Base-by-base conservation (phyloP, 2,113 vertebrate genomes). In the Chaetops frenatus region DNA sequence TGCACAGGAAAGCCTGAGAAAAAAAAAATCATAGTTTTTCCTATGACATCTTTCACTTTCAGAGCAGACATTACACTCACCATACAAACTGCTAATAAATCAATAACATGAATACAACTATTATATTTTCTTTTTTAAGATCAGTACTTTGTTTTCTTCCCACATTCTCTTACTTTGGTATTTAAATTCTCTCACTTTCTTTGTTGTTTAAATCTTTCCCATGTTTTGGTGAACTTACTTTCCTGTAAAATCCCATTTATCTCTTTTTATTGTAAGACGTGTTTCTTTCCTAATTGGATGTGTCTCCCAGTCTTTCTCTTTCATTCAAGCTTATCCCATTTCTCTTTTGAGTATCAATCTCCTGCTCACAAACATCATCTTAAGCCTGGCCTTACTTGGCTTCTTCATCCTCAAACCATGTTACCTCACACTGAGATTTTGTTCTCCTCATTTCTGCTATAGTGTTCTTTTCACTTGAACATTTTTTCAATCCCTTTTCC, bases 1-100 rank as follows among this genome's bases (percentile, higher is more conserved):
- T 96, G 90, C 36, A 66, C 78, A 96, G 92, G 92, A 95, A 95
- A 88, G 81, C 29, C 64, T 80, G 36, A 31, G 15, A 5, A 53
- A 83, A 88, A 87, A 89, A 91, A 72, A 71, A 77, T 35, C 10
- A 9, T 36, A 10, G 12, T 69, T 93, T 96, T 95, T 66, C 42
- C 84, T 88, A 50, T 24, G 84, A 82, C 80, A 36, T 86, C 84
- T 64, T 92, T 88, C 64, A 86, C 81, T 92, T 90, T 94, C 60
- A 78, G 51, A 94, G 29, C 36, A 77, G 57, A 78, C 17, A 86
- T 58, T 36, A 36, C 58, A 24, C 17, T 47, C 18, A 56, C 33
- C 54, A 73, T 10, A 62, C 36, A 51, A 71, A 45, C 58, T 88
- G 83, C 47, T n/a, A 86, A 58, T n/a, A 83, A 93, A 86, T 60